Base-by-base conservation (phyloP, 1,140 invertebrate genomes). In the Hypothenemus hampei region DNA sequence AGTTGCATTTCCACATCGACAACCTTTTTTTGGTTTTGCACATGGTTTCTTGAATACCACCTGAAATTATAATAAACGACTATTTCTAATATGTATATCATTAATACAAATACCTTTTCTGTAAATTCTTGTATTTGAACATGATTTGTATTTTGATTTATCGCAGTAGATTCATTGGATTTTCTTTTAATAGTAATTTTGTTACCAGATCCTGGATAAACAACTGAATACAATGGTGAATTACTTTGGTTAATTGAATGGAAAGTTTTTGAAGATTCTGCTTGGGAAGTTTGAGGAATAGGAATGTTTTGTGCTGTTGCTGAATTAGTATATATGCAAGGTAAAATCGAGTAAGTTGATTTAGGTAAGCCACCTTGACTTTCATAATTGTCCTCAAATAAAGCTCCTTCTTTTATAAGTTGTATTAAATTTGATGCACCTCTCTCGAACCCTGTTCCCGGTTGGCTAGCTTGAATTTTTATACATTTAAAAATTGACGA, bases 1-100 rank as follows among this genome's bases (percentile, higher is more conserved):
- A 1, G 90, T 91, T 13, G 89, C 88, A 73, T 90, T 89, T n/a
- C 91, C 91, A 78, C 91, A 94, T 56, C 90, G 77, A 71, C 91
- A 95, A 8, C 88, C 88, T 79, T 81, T 84, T 59, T 68, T 65
- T 39, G 60, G 57, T 56, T 68, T 68, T 29, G 48, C 18, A 46
- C 60, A 67, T 26, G 69, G 68, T 57, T 67, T 70, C 46, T 70
- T 71, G 52, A 70, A 71, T 43, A 68, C 46, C 33, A 57, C 53
- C 65, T 69, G 33, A 51, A 65, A 54, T 29, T n/a, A 53, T 21
- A 33, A 57, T 19, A 36, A 36, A 56, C 15, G 21, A 41, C 3
- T 18, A 36, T 4, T 41, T 8, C 41, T 20, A 44, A 44, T 1
- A 13, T 20, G 5, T 11, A 19, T 31, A 11, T 31, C 10, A 13